Evolutionary conservation across 1,140 invertebrate genomes (phyloP).

Genomic region (Zaprionus inermis): DNA sequence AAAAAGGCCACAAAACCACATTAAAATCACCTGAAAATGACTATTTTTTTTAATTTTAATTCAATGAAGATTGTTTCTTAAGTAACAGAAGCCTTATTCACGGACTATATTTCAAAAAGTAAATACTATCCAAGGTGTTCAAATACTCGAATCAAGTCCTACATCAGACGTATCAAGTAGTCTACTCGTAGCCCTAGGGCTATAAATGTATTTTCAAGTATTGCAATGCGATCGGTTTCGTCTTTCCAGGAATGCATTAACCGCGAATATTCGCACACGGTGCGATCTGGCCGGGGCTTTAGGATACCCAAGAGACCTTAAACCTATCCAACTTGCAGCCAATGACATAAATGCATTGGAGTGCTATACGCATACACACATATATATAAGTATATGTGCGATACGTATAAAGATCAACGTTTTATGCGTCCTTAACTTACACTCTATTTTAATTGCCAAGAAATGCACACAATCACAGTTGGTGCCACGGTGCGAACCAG

Average conservation of each 20-base stretch:
- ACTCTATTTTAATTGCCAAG: constrained; percentile 83
- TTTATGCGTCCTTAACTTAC: constrained; percentile 83
- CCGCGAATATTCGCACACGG: constrained; percentile 1
- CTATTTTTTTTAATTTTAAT: too few relatives aligned
- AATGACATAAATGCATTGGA: constrained; percentile 31
- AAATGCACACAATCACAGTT: constrained; percentile 55
- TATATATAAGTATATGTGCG: constrained; percentile 1
- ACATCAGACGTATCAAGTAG: neutral
- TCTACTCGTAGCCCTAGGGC: neutral
- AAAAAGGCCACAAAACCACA: too few relatives aligned
- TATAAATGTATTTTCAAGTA: constrained; percentile 17
- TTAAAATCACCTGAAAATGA: too few relatives aligned
- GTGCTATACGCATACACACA: constrained; percentile 18
- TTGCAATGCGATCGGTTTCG: constrained; percentile 21
- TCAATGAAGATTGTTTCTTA: too few relatives aligned
- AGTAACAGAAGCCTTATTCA: too few relatives aligned
- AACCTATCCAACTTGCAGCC: neutral
- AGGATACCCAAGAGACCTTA: neutral
- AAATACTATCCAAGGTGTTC: neutral
- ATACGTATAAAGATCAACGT: constrained; percentile 72
- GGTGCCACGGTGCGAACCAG: constrained; percentile 24
- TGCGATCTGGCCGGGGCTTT: neutral
- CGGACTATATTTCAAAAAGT: neutral
- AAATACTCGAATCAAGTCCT: neutral
- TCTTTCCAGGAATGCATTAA: constrained; percentile 42